phyloP scores from a whole-genome alignment of 2,113 vertebrate genomes.

The Cyanistes caeruleus region DNA sequence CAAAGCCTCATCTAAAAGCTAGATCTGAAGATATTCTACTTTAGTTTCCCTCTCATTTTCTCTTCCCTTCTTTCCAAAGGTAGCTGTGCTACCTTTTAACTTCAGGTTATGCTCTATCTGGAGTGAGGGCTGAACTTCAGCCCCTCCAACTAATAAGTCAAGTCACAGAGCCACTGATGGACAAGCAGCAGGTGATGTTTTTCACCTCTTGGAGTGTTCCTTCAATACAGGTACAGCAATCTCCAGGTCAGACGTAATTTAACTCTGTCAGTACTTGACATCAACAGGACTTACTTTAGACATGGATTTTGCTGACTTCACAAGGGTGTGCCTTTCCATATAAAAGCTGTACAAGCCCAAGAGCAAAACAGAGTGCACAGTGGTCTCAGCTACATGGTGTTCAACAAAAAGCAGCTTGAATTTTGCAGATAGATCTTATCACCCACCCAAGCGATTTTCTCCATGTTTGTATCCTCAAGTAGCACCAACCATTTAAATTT shows the following conservation, averaged over 20 bases:
- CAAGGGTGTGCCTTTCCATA: neutral
- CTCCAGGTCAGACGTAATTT: neutral
- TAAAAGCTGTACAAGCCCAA: neutral
- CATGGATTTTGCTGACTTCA: neutral
- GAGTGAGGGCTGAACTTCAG: neutral
- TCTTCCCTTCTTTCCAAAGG: neutral
- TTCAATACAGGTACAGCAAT: neutral
- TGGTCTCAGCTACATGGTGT: neutral
- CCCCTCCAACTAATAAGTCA: neutral
- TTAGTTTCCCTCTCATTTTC: neutral
- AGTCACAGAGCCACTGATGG: accelerated
- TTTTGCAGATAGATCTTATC: neutral
- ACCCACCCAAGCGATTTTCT: neutral
- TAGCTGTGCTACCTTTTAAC: neutral
- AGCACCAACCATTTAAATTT: neutral
- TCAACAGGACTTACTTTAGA: neutral
- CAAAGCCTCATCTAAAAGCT: neutral
- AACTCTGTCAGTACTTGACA: neutral
- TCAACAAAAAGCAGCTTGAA: constrained; percentile 11
- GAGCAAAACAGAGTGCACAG: neutral
- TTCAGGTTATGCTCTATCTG: neutral
- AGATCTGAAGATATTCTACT: neutral
- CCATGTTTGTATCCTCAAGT: neutral
- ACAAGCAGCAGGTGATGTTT: neutral
- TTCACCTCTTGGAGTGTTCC: neutral